Base-by-base conservation (phyloP, 2,888 invertebrate genomes). In the Polia nebulosa region DNA sequence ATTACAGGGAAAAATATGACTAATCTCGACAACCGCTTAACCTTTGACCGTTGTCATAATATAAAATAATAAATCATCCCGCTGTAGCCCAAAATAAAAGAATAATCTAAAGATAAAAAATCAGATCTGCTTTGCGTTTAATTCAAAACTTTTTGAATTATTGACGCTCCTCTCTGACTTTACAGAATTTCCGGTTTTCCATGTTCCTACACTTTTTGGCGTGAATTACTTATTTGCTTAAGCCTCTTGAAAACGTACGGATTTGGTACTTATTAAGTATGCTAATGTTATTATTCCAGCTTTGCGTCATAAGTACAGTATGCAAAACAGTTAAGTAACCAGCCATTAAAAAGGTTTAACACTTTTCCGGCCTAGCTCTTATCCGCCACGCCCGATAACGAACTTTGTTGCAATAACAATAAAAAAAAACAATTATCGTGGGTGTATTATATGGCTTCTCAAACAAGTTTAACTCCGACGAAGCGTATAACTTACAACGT, bases 71-170 rank as follows among this genome's bases (percentile, higher is more conserved):
- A 27, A 58, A 66, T 41, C 7, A 41, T 34, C 6, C n/a, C 22
- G 22, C 9, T 34, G 11, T 1, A 44, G 3, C 15, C 22, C 9
- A 0, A 44, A 58, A 65, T 27, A 73, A 45, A 41, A 36, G 13
- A 68, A 39, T 17, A 49, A 55, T 22, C 20, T 39, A 60, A 61
- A 20, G n/a, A 51, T 39, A 34, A 44, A 67, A 53, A 34, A 11
- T 8, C 27, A 49, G 34, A 61, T 55, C 27, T 45, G 11, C 32
- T 53, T 61, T 64, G 29, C 39, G 32, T 51, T 51, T 64, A 29
- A 70, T 59, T 60, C 56, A 56, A 20, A 74, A 59, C n/a, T 73
- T 76, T 67, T 76, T 78, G 32, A 78, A 76, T 49, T 51, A 72
- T 55, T 73, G 36, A 58, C 32, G 60, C 49, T 61, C n/a, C 53